Percentiles rank a stretch among this genome's conserved stretches.
These are phyloP conservation scores for Rhineura floridana DNA, from an alignment of 2,113 vertebrate genomes.

Conservation along the genomic window DNA sequence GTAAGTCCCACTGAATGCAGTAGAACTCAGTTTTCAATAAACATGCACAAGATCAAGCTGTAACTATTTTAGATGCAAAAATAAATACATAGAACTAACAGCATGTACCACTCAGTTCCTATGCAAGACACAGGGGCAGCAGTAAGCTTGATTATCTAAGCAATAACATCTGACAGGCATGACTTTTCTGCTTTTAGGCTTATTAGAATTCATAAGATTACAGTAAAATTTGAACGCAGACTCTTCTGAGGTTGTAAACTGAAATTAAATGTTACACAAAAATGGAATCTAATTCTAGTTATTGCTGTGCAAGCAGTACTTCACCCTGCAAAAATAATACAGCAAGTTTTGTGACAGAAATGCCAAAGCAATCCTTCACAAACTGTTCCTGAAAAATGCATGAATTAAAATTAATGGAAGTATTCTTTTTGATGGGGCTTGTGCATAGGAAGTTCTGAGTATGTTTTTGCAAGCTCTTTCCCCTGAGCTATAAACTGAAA, in stretches of 20 bases:
- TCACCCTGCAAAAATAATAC: not conserved
- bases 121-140: not conserved
- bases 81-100: not conserved
- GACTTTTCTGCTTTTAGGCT: constrained; percentile 14
- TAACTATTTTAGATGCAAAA: constrained; percentile 1
- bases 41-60: not conserved
- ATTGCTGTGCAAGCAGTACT: not conserved
- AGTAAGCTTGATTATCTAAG: not conserved
- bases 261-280: constrained; percentile 6
- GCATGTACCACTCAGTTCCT: not conserved
- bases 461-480: not conserved
- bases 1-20: not conserved
- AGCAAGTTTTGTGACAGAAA: not conserved
- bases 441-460: not conserved
- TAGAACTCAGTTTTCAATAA: not conserved
- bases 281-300: not conserved
- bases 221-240: constrained; percentile 11
- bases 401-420: not conserved
- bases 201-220: constrained; percentile 20
- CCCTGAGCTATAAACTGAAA: not conserved
- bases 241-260: not conserved
- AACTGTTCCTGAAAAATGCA: not conserved
- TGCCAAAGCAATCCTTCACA: not conserved
- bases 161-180: constrained; percentile 20
- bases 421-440: not conserved